Base-by-base conservation (phyloP, 2,888 invertebrate genomes). In the Spatulosminthurus flaviceps region DNA sequence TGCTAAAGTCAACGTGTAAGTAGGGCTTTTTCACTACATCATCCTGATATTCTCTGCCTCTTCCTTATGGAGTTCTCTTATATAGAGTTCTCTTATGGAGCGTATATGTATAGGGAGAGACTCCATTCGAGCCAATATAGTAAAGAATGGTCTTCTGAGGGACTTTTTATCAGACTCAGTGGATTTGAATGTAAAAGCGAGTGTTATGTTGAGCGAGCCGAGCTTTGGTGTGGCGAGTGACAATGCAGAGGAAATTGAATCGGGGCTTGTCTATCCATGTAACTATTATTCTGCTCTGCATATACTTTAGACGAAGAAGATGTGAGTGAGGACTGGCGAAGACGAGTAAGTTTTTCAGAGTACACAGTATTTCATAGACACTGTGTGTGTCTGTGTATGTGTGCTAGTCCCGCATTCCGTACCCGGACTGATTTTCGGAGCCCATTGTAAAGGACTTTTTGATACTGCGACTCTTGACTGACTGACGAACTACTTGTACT, bases 161-260 rank as follows among this genome's bases (percentile, higher is more conserved):
- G 80, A 73, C 73, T 80, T 74, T 80, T 80, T 80, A 80, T 80
- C 80, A 80, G 73, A 43, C 51, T 66, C 64, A 22, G 60, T 80
- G 77, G 77, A 80, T 80, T 67, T 77, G 75, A 80, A 77, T 70
- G 69, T 70, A 70, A 70, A 70, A 77, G 77, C 29, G 69, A 69
- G 77, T 60, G 77, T 70, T 61, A 77, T 61, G 70, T 80, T 34
- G 74, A 60, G 77, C 51, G n/a, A n/a, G 67, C 67, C 11, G 67
- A 42, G 70, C 61, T 60, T 73, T 71, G 77, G 78, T 78, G 76
- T 73, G 64, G 61, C 64, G 79, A 78, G 78, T 79, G 79, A 81
- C 81, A 81, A 81, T 80, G 60, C 78, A 80, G 77, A 81, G 81
- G 81, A 81, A 81, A 81, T 81, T 81, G 81, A 81, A 81, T 81